These are phyloP conservation scores for Tetragonula clypearis DNA, from an alignment of 1,140 invertebrate genomes.

Conservation along the genomic window DNA sequence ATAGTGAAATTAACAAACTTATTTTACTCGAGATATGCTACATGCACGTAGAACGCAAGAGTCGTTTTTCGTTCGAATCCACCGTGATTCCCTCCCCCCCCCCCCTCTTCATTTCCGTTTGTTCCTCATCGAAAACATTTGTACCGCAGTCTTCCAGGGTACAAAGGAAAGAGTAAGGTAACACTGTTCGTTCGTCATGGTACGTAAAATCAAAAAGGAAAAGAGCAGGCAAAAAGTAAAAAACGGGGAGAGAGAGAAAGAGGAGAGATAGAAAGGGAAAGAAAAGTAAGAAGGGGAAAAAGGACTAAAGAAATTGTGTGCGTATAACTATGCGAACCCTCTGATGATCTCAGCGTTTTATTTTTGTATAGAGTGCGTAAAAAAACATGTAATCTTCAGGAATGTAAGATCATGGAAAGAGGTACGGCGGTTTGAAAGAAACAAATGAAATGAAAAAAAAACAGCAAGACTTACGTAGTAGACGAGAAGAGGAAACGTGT, in stretches of 20 bases:
- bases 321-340: conserved; percentile 72
- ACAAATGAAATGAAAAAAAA: not conserved
- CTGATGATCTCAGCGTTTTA: conserved; percentile 78
- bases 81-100: not conserved
- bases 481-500: conserved; percentile 36
- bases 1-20: conserved; percentile 29
- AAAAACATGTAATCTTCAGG: conserved; percentile 70
- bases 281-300: not conserved
- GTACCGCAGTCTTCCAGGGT: conserved; percentile 71
- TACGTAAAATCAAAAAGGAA: conserved; percentile 64
- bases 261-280: not conserved
- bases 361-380: conserved; percentile 78
- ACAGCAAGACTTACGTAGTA: conserved; percentile 36
- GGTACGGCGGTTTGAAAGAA: conserved; percentile 11
- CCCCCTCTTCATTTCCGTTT: conserved; percentile 36
- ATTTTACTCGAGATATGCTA: not conserved
- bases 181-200: conserved; percentile 55
- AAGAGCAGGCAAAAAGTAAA: conserved; percentile 40
- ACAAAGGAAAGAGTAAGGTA: conserved; percentile 57
- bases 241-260: conserved; percentile 32
- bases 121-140: conserved; percentile 45
- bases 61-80: conserved; percentile 19
- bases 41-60: not conserved
- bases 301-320: conserved; percentile 64
- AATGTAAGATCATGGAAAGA: conserved; percentile 46